phyloP scores from a whole-genome alignment of 2,113 vertebrate genomes.

The Drymodes brunneopygia region DNA sequence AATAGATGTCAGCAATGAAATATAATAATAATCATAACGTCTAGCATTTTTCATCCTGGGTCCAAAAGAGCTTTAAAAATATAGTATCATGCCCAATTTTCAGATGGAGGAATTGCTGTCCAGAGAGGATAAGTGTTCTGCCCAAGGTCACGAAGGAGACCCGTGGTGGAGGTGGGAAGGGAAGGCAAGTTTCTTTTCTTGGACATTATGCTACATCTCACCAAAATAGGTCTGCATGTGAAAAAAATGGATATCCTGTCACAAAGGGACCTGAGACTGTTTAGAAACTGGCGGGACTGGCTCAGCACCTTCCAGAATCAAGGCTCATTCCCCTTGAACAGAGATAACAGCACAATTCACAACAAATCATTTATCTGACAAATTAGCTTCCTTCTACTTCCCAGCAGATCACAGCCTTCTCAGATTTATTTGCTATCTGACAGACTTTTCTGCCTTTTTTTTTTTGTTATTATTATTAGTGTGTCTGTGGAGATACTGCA shows the following conservation, averaged over 20 bases:
- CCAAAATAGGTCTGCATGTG: neutral
- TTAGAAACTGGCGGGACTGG: neutral
- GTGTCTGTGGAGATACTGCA: neutral
- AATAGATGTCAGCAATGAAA: slow-evolving; percentile 47
- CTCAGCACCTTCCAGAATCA: neutral
- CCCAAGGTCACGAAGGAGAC: neutral
- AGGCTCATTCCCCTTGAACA: neutral
- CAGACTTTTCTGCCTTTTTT: neutral
- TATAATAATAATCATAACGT: slow-evolving; percentile 33
- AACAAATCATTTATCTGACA: slow-evolving; percentile 56
- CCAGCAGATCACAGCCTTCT: slow-evolving; percentile 1
- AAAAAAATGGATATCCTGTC: neutral
- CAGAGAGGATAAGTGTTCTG: neutral
- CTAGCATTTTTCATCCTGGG: neutral
- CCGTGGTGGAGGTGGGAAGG: neutral
- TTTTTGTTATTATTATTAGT: neutral
- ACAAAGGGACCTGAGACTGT: neutral
- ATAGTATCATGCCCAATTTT: neutral
- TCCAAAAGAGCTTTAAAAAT: neutral
- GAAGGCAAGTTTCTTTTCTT: neutral
- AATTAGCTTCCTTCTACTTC: slow-evolving; percentile 43
- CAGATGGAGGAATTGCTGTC: neutral
- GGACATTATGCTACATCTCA: neutral
- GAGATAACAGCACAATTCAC: slow-evolving; percentile 34
- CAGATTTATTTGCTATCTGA: slow-evolving; percentile 42